These are phyloP conservation scores for Calonectris borealis DNA, from an alignment of 2,113 vertebrate genomes.

Conservation along the genomic window DNA sequence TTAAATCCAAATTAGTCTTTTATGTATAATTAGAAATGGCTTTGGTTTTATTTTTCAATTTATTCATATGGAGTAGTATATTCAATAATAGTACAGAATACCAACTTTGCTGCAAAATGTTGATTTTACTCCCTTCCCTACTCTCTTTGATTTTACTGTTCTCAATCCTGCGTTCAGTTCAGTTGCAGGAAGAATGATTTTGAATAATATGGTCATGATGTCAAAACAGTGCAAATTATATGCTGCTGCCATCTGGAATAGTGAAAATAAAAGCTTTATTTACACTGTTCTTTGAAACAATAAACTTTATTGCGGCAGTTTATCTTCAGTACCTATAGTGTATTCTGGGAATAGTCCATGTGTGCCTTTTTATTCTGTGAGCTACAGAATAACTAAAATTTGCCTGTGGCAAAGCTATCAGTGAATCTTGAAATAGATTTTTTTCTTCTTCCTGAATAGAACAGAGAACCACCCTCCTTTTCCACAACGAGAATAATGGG, in stretches of 20 bases:
- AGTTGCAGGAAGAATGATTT: slow-evolving; percentile 52
- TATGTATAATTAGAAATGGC: not conserved
- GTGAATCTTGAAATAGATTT: not conserved
- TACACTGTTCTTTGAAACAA: slow-evolving; percentile 67
- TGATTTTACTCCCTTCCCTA: slow-evolving; percentile 16
- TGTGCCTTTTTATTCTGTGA: slow-evolving; percentile 49
- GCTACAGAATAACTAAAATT: slow-evolving; percentile 29
- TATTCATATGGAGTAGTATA: not conserved
- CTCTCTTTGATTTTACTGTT: slow-evolving; percentile 50
- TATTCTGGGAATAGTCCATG: slow-evolving; percentile 29
- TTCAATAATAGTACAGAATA: not conserved
- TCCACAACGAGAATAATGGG: not conserved
- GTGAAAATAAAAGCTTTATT: slow-evolving; percentile 72
- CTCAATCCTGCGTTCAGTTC: slow-evolving; percentile 33
- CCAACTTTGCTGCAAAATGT: slow-evolving; percentile 15
- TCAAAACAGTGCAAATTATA: slow-evolving; percentile 70
- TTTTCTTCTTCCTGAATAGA: not conserved
- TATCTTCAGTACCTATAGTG: slow-evolving; percentile 32
- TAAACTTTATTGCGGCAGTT: slow-evolving; percentile 38
- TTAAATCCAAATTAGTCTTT: slow-evolving; percentile 22
- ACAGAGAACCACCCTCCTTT: not conserved
- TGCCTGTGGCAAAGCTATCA: slow-evolving; percentile 31
- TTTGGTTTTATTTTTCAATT: slow-evolving; percentile 21
- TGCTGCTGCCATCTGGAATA: slow-evolving; percentile 64
- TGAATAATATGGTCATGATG: slow-evolving; percentile 62